Base-by-base conservation (phyloP, 2,888 invertebrate genomes). In the Scotopteryx bipunctaria region DNA sequence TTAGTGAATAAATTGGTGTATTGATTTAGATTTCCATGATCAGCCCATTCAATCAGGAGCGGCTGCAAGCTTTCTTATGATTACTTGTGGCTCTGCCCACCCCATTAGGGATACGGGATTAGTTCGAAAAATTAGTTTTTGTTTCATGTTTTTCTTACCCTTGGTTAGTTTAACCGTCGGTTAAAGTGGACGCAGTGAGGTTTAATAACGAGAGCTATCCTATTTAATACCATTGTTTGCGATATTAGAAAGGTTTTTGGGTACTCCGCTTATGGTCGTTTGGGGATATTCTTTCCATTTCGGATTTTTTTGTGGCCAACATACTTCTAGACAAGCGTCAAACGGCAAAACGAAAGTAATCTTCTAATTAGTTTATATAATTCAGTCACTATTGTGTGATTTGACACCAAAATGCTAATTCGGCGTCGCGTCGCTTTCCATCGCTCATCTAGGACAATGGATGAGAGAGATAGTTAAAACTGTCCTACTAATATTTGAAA, bases 201-300 rank as follows among this genome's bases (percentile, higher is more conserved):
- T 57, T 59, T 55, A 50, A 59, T 58, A 58, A 57, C 55, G 50
- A 37, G 40, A n/a, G 48, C 41, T 19, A 53, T 56, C 55, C 47
- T 45, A 38, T 59, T 56, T 56, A 61, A 66, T 61, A 54, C 61
- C 53, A 41, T 46, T 64, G 61, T 66, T 66, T 66, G 63, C 58
- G 53, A 42, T 57, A 59, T 62, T 62, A 58, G 60, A 62, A 64
- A 61, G 63, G 61, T 64, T 61, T 58, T 57, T 56, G 59, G 57
- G 56, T 31, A 40, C 43, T 53, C 36, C 29, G 53, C 55, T 66
- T 59, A 64, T 63, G 58, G 57, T 48, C 51, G 54, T 57, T 60
- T 37, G 42, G 42, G 56, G 55, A 57, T 59, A 49, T 58, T 55
- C 55, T 51, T 50, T 57, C 49, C 55, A 32, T 45, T 52, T 54